Base-by-base conservation (phyloP, 2,797 vertebrate genomes). In the Cirrhinus mrigala region DNA sequence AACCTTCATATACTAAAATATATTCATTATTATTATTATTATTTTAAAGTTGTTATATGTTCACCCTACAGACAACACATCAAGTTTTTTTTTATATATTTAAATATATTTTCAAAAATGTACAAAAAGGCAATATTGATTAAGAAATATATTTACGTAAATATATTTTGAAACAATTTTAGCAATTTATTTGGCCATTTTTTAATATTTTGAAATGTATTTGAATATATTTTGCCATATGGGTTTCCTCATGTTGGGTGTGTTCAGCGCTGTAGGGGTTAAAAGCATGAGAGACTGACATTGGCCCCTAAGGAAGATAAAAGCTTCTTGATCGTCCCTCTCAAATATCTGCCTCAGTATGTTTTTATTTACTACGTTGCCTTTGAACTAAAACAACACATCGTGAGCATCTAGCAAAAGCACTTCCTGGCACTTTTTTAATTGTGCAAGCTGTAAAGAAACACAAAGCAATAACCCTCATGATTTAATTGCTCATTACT, bases 221-320 rank as follows among this genome's bases (percentile, higher is more conserved):
- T 14, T 50, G 3, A 1, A 50, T 15, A 52, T 52, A 18, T 52
- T 52, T 52, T 40, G 37, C 37, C 37, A 40, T 60, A 24, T 24
- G 58, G 2, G 24, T 15, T 48, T 64, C 5, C 37, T 62, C 15
- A 15, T 66, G 78, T 4, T 33, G 27, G 9, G 33, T 64, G 71
- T 66, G 62, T 22, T 33, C 10, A 0, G 71, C 11, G 60, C 73
- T 50, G 60, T 62, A 54, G 71, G 80, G 88, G 90, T 89, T 89
- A 87, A 88, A 86, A 16, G 58, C 76, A 81, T 52, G 58, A 89
- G 74, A 86, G 88, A 89, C 84, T 91, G 87, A 83, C 88, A 86
- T 48, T 71, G 81, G 79, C 84, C 88, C 86, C 79, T 84, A 54
- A 85, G 82, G 90, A 89, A 81, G 89, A 90, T 86, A 62, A 90